Percentiles rank a stretch among this genome's conserved stretches.
phyloP scores from a whole-genome alignment of 2,113 vertebrate species.

The Anthoscopus minutus region DNA sequence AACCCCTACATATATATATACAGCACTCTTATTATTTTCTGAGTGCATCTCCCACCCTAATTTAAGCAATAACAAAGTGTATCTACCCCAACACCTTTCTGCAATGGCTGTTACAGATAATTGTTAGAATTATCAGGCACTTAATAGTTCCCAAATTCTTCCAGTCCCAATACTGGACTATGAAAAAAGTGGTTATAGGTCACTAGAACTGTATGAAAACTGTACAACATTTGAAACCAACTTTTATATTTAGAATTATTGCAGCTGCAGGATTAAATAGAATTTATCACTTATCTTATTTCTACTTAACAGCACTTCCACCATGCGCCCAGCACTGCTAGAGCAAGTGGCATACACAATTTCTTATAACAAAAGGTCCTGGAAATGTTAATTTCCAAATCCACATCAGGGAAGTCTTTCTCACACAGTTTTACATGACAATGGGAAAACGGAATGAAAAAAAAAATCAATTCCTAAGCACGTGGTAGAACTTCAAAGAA shows the following conservation, averaged over 20 bases:
- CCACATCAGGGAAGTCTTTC: neutral
- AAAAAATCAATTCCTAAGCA: neutral
- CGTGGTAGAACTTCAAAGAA: neutral
- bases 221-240: neutral
- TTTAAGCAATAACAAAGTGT: neutral
- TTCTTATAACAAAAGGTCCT: neutral
- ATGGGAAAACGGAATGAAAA: neutral
- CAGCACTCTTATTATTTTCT: neutral
- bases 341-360: neutral
- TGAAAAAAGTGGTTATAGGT: neutral
- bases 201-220: neutral
- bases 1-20: accelerated
- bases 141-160: neutral
- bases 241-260: neutral
- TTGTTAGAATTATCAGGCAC: neutral
- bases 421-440: neutral
- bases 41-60: neutral
- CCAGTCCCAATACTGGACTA: neutral
- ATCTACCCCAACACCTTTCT: neutral
- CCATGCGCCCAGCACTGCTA: neutral
- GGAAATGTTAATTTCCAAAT: neutral
- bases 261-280: neutral
- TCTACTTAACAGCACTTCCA: neutral
- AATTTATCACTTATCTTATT: neutral
- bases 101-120: neutral